phyloP scores from a whole-genome alignment of 2,113 vertebrate species.

The Dromas ardeola region DNA sequence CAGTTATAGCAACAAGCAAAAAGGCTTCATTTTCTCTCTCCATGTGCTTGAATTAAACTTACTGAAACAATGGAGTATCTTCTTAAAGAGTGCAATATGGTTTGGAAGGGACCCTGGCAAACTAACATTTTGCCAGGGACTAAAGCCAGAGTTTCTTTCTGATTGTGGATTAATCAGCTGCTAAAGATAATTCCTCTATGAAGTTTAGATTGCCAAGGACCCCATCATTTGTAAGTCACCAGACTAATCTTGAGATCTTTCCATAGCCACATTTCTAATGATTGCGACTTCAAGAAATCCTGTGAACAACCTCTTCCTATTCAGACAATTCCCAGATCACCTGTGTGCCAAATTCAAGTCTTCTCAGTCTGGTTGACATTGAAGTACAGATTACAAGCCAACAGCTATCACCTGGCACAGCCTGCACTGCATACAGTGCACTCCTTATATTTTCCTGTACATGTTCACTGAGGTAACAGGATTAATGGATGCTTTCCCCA shows the following conservation, averaged over 20 bases:
- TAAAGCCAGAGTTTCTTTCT: neutral
- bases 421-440: neutral
- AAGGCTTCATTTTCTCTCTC: neutral
- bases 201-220: neutral
- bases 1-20: neutral
- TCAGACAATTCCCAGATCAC: neutral
- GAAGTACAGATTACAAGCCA: neutral
- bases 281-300: neutral
- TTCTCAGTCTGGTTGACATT: neutral
- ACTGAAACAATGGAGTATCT: neutral
- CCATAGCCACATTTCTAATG: neutral
- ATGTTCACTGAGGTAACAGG: neutral
- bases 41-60: neutral
- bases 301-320: neutral
- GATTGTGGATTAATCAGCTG: neutral
- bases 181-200: neutral
- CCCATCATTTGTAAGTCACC: neutral
- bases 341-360: neutral
- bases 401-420: neutral
- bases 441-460: neutral
- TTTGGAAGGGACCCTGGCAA: neutral
- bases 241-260: neutral
- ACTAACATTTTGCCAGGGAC: neutral
- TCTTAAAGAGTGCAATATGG: fast-evolving
- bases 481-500: neutral